phyloP scores from a whole-genome alignment of 2,113 vertebrate genomes.

The Puffinus mauretanicus region DNA sequence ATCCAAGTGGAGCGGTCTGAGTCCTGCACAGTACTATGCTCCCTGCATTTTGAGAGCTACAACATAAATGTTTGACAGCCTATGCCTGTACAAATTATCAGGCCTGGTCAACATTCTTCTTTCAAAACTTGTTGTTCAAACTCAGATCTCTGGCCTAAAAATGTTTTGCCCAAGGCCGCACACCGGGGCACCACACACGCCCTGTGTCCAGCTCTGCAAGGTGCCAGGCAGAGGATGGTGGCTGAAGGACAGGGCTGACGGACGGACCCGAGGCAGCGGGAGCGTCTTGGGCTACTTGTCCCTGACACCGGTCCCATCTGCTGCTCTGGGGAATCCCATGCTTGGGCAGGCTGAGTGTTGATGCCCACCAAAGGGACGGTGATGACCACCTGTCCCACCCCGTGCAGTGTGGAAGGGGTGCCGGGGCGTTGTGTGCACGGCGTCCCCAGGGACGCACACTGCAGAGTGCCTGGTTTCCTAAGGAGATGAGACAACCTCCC shows the following conservation, averaged over 20 bases:
- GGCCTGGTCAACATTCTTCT: neutral
- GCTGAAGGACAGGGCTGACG: neutral
- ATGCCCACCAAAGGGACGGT: neutral
- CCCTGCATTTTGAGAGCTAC: neutral
- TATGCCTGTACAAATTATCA: neutral
- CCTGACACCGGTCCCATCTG: neutral
- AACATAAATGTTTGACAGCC: neutral
- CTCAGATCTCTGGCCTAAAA: neutral
- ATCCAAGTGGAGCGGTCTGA: neutral
- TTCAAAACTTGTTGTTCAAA: neutral
- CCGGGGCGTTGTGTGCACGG: neutral
- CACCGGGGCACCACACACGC: neutral
- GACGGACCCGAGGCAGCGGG: neutral
- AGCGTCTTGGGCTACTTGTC: neutral
- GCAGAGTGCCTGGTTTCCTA: neutral
- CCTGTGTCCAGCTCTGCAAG: neutral
- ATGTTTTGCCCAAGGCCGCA: accelerated
- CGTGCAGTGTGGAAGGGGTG: neutral
- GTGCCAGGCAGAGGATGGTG: neutral
- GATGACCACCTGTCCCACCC: neutral
- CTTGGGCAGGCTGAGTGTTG: no score
- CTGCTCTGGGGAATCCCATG: neutral
- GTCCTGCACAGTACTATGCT: no score
- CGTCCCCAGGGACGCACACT: accelerated
- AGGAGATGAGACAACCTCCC: neutral